Percentiles rank a stretch among this genome's conserved stretches.
Conservation (phyloP, 1,140 invertebrate species). For the Cherax destructor region DNA sequence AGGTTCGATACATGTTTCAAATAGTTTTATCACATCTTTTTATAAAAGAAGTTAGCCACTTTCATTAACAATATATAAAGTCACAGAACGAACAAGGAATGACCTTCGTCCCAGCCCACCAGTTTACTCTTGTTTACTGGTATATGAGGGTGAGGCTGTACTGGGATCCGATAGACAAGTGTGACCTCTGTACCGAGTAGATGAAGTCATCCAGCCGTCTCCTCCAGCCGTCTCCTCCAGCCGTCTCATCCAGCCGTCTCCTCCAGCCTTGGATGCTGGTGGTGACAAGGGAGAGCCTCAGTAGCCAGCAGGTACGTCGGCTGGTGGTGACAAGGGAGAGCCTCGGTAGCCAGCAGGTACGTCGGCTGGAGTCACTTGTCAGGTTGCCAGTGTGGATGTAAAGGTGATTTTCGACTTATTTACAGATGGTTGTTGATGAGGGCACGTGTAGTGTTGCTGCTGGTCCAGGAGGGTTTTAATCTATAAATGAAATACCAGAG, state of each 20-base stretch:
- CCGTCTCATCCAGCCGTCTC: too few relatives aligned
- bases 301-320: neutral
- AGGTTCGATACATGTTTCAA: too few relatives aligned
- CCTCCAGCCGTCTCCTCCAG: too few relatives aligned
- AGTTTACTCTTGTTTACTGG: neutral
- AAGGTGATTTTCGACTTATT: constrained; percentile 19
- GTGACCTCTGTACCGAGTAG: neutral
- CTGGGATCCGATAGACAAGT: neutral
- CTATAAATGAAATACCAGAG: neutral
- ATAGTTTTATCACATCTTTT: too few relatives aligned
- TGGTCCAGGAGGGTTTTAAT: neutral
- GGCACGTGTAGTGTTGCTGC: neutral
- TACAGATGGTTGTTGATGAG: constrained; percentile 39
- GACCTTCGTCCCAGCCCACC: too few relatives aligned
- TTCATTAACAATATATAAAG: too few relatives aligned
- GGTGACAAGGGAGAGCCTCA: neutral
- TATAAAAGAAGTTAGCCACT: too few relatives aligned
- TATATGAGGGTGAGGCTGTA: neutral
- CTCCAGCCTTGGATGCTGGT: too few relatives aligned
- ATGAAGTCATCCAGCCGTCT: neutral
- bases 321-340: neutral
- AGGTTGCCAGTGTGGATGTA: neutral
- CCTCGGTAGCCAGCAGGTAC: neutral
- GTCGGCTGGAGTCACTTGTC: neutral
- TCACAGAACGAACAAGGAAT: too few relatives aligned